These are phyloP conservation scores for Eledona agricola DNA, from an alignment of 2,888 invertebrate species.

Conservation along the genomic window DNA sequence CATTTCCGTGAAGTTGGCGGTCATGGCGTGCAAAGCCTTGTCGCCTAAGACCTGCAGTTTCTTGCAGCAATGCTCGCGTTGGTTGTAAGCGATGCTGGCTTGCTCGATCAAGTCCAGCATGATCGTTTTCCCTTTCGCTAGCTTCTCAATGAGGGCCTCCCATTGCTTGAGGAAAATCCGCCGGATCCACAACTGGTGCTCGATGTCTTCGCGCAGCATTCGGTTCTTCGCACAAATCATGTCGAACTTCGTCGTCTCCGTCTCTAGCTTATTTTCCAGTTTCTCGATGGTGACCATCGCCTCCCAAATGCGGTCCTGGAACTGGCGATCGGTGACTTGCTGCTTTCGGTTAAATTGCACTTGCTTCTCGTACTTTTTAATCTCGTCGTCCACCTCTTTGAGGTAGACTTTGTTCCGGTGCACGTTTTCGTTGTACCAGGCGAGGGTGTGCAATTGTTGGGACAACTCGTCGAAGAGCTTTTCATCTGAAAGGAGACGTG, in stretches of 20 bases:
- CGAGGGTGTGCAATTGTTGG: constrained; percentile 66
- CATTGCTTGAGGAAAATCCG: constrained; percentile 81
- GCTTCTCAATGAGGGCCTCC: constrained; percentile 77
- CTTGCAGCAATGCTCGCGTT: constrained; percentile 81
- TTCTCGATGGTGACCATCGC: constrained; percentile 69
- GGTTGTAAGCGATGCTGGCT: constrained; percentile 90
- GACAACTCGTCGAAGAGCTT: constrained; percentile 66
- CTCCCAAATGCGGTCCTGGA: constrained; percentile 64
- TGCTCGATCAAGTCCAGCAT: constrained; percentile 89
- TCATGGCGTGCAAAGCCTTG: constrained; percentile 76
- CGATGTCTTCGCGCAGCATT: constrained; percentile 78
- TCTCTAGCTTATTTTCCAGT: constrained; percentile 79
- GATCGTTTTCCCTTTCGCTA: constrained; percentile 81
- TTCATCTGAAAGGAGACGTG: constrained; percentile 67
- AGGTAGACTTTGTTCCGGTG: constrained; percentile 59
- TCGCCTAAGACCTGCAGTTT: constrained; percentile 83
- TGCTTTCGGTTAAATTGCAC: constrained; percentile 41
- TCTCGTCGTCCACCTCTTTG: constrained; percentile 65
- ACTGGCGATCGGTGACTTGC: constrained; percentile 61
- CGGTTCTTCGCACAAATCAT: constrained; percentile 77
- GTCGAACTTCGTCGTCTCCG: constrained; percentile 76
- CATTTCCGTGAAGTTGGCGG: constrained; percentile 64
- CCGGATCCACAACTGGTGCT: constrained; percentile 81
- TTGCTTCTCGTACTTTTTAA: constrained; percentile 52
- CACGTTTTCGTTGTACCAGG: constrained; percentile 61